phyloP scores from a whole-genome alignment of 2,797 vertebrate species.

The Eulemur rubriventer region DNA sequence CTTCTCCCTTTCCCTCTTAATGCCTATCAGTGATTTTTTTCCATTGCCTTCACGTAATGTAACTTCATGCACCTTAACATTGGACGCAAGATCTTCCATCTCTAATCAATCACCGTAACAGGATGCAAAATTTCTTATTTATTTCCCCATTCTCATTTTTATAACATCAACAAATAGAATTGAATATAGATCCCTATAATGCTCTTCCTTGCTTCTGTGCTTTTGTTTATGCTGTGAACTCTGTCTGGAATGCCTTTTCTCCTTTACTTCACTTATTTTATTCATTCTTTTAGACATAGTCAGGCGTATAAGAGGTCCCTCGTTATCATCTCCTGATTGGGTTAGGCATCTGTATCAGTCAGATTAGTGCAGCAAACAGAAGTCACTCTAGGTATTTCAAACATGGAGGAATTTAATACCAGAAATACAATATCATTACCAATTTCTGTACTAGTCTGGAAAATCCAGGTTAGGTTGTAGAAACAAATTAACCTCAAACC shows the following conservation, averaged over 20 bases:
- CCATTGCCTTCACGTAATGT: not conserved
- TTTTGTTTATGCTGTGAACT: not conserved
- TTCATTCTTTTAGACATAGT: not conserved
- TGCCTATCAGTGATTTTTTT: conserved; percentile 7
- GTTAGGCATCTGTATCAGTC: not conserved
- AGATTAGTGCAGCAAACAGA: not conserved
- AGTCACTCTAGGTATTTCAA: not conserved
- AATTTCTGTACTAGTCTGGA: not conserved
- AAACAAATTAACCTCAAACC: not conserved
- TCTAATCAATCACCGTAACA: not conserved
- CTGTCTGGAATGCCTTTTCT: not conserved
- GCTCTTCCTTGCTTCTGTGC: not conserved
- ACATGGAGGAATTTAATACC: not conserved
- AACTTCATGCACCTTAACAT: conserved; percentile 9
- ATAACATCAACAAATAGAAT: not conserved
- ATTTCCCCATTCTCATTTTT: not conserved
- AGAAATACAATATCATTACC: not conserved
- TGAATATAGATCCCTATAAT: not conserved
- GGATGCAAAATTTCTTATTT: not conserved
- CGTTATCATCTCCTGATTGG: not conserved
- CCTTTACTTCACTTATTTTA: not conserved
- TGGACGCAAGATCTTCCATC: not conserved
- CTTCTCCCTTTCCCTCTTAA: not conserved
- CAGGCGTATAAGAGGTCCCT: not conserved
- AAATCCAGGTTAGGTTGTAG: not conserved